Evolutionary conservation across 1,140 invertebrate species (phyloP).

Genomic region (Drosophila truncata): DNA sequence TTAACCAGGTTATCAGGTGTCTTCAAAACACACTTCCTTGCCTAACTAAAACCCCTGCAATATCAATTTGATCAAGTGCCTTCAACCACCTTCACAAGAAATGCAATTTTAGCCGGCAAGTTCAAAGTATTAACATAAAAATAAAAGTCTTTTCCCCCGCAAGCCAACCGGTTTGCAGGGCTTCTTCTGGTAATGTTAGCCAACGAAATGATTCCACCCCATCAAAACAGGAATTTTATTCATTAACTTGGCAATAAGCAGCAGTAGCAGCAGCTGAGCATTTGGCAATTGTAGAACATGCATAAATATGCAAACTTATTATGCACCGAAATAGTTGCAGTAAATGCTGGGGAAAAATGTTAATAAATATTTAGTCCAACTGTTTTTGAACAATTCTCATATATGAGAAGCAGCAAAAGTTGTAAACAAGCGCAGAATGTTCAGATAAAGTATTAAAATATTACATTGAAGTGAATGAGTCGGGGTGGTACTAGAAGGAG

Average conservation of each 20-base stretch:
- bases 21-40: conserved; percentile 6
- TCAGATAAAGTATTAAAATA: conserved; percentile 70
- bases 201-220: conserved; percentile 12
- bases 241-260: conserved; percentile 27
- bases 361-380: conserved; percentile 75
- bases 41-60: not conserved
- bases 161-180: conserved; percentile 15
- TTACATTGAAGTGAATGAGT: conserved; percentile 15
- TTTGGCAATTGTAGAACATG: conserved; percentile 47
- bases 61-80: conserved; percentile 16
- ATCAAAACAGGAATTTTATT: conserved; percentile 39
- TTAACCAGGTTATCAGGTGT: conserved; percentile 16
- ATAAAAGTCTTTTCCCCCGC: conserved; percentile 9
- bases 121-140: conserved; percentile 30
- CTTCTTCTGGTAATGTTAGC: conserved; percentile 31
- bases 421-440: conserved; percentile 64
- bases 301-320: conserved; percentile 46
- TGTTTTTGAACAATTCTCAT: conserved; percentile 69
- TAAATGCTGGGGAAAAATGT: conserved; percentile 45
- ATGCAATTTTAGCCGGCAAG: conserved; percentile 41
- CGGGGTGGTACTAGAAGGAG: not conserved
- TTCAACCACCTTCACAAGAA: conserved; percentile 29
- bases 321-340: conserved; percentile 37
- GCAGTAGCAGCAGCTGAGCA: conserved; percentile 3
- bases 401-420: conserved; percentile 43